Percentiles rank a stretch among this genome's conserved stretches.
Evolutionary conservation across 2,797 vertebrate genomes (phyloP).

Genomic region (Parauchenoglanis punctatus): DNA sequence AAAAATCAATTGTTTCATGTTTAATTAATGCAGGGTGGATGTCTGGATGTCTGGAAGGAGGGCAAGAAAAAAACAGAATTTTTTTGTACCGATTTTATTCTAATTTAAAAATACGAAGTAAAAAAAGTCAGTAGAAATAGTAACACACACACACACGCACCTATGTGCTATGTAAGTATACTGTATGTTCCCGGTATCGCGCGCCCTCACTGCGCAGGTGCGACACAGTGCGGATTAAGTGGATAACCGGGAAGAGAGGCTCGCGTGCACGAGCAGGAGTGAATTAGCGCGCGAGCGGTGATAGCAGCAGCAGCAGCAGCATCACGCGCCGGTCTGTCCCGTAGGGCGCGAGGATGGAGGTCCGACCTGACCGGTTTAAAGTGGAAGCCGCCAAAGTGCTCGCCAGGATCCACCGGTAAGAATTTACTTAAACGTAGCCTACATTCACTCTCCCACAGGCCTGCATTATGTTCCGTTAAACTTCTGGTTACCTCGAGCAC

Average conservation of each 20-base stretch:
- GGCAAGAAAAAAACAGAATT: neutral
- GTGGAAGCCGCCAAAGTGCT: conserved; percentile 76
- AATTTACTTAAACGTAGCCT: conserved; percentile 6
- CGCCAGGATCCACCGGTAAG: conserved; percentile 79
- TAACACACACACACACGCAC: neutral
- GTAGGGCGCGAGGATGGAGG: conserved; percentile 77
- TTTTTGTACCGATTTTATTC: neutral
- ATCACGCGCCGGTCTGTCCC: conserved; percentile 51
- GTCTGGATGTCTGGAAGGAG: neutral
- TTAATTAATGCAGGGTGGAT: neutral
- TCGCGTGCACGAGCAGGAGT: neutral
- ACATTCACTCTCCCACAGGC: too few relatives aligned
- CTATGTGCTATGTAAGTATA: too few relatives aligned
- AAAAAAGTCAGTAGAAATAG: too few relatives aligned
- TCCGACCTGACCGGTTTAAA: conserved; percentile 80
- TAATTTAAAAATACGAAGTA: neutral
- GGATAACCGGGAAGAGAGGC: neutral
- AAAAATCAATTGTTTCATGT: too few relatives aligned
- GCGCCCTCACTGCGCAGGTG: neutral
- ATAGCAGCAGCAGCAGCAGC: conserved; percentile 62
- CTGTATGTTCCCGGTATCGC: neutral
- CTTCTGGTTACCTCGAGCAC: neutral
- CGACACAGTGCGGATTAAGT: neutral
- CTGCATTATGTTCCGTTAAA: neutral
- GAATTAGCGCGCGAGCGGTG: conserved; percentile 61